A percentile compares a stretch with the other conserved stretches of the same genome.
Conservation (phyloP, 2,888 invertebrate genomes). For the Drosophila robusta region DNA sequence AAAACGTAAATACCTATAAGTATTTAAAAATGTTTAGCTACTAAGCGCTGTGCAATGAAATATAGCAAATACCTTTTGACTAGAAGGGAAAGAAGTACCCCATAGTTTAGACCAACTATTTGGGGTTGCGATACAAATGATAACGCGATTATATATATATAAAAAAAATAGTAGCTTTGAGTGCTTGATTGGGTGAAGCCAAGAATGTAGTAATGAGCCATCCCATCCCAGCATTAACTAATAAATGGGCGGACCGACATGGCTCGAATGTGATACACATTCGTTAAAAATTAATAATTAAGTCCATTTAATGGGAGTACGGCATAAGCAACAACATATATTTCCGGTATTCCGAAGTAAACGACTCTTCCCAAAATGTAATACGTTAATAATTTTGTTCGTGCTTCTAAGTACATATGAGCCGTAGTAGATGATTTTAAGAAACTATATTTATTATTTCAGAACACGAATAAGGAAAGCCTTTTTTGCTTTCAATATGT, state of each 20-base stretch:
- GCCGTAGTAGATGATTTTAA: neutral
- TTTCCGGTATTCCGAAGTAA: slow-evolving; percentile 52
- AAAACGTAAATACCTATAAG: slow-evolving; percentile 41
- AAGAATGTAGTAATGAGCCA: neutral
- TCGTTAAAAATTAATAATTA: slow-evolving; percentile 10
- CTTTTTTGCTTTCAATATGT: slow-evolving; percentile 1
- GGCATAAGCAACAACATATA: slow-evolving; percentile 32
- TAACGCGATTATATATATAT: neutral
- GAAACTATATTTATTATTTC: neutral
- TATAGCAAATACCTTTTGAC: slow-evolving; percentile 13
- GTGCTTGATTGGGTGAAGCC: neutral
- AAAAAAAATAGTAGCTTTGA: neutral
- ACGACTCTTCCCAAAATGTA: slow-evolving; percentile 43
- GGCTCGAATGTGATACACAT: slow-evolving; percentile 12
- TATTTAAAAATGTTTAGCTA: slow-evolving; percentile 32
- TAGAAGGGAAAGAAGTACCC: neutral
- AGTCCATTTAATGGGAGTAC: slow-evolving; percentile 58
- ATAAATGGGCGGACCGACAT: slow-evolving; percentile 15
- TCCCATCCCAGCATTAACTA: neutral
- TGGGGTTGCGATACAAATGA: neutral
- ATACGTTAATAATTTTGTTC: slow-evolving; percentile 1
- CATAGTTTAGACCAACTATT: neutral
- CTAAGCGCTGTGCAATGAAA: slow-evolving; percentile 23
- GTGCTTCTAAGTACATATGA: neutral
- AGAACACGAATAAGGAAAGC: too few relatives aligned